Percentiles rank a stretch among this genome's conserved stretches.
Conservation (phyloP, 2,888 invertebrate genomes). For the Scaptomyza caliginosa region DNA sequence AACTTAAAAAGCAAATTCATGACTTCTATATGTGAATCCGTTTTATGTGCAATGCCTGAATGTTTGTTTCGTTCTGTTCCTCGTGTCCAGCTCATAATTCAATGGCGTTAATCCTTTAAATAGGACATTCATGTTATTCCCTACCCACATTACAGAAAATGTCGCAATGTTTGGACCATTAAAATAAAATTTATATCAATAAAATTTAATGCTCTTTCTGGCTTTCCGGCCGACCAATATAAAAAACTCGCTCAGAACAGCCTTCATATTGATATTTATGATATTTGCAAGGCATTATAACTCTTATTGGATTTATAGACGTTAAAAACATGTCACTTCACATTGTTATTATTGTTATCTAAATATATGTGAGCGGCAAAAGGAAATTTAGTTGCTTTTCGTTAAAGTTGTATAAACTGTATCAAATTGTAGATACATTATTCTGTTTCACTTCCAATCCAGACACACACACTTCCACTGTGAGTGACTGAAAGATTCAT, state of each 20-base stretch:
- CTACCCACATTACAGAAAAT: not conserved
- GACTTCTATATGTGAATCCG: conserved; percentile 8
- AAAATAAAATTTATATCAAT: conserved; percentile 81
- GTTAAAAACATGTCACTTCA: conserved; percentile 28
- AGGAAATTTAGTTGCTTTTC: not conserved
- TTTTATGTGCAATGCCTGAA: conserved; percentile 52
- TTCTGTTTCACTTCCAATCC: no score
- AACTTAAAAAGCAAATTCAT: conserved; percentile 83
- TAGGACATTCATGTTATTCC: conserved; percentile 83
- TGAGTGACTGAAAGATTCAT: conserved; percentile 51
- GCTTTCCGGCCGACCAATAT: conserved; percentile 9
- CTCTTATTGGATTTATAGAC: conserved; percentile 73
- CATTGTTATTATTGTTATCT: conserved; percentile 24
- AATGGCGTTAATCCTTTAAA: conserved; percentile 83
- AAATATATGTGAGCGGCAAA: conserved; percentile 12
- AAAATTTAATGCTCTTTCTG: conserved; percentile 65
- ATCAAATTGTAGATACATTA: no score
- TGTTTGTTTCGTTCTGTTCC: not conserved
- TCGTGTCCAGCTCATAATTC: conserved; percentile 72
- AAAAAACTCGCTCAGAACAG: conserved; percentile 33
- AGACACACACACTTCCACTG: no score
- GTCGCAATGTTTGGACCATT: conserved; percentile 67
- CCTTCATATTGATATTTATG: conserved; percentile 76
- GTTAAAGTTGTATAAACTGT: not conserved
- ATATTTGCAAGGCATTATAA: conserved; percentile 76